Conservation (phyloP, 2,888 invertebrate genomes). For the Drosophila parthenogenetica region DNA sequence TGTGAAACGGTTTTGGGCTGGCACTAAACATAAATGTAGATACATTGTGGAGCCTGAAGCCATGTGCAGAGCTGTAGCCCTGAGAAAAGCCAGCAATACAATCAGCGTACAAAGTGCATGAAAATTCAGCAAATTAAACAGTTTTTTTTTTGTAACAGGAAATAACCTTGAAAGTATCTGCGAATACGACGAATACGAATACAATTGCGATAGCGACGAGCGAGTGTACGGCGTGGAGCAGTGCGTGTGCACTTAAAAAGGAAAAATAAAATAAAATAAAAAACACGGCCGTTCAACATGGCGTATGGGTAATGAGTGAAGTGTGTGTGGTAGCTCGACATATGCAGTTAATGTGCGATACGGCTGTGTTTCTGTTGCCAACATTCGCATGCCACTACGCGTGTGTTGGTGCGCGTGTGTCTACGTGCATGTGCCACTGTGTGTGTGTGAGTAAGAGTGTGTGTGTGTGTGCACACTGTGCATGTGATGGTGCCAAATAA, state of each 20-base stretch:
- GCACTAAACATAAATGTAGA: conserved; percentile 36
- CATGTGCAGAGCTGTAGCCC: conserved; percentile 50
- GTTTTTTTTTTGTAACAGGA: conserved; percentile 58
- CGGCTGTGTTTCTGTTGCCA: conserved; percentile 41
- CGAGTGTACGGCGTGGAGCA: neutral
- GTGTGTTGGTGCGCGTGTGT: conserved; percentile 13
- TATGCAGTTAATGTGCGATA: conserved; percentile 61
- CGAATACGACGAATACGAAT: conserved; percentile 9
- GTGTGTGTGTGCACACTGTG: conserved; percentile 17
- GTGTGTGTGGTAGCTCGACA: conserved; percentile 50
- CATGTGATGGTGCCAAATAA: conserved; percentile 59
- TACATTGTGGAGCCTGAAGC: conserved; percentile 52
- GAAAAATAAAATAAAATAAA: conserved; percentile 2
- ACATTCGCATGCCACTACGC: conserved; percentile 35
- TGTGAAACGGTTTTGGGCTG: conserved; percentile 38
- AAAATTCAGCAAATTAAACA: conserved; percentile 42
- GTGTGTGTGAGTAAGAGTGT: conserved; percentile 33
- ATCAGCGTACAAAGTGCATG: conserved; percentile 29
- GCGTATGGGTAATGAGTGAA: conserved; percentile 60
- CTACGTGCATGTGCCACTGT: conserved; percentile 31
- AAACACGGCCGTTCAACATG: conserved; percentile 63
- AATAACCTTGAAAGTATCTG: conserved; percentile 70
- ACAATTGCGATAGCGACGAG: conserved; percentile 6
- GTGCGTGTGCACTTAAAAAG: conserved; percentile 52
- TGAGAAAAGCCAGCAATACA: conserved; percentile 27